Conservation (phyloP, 2,113 vertebrate genomes). For the Dasyprocta punctata region DNA sequence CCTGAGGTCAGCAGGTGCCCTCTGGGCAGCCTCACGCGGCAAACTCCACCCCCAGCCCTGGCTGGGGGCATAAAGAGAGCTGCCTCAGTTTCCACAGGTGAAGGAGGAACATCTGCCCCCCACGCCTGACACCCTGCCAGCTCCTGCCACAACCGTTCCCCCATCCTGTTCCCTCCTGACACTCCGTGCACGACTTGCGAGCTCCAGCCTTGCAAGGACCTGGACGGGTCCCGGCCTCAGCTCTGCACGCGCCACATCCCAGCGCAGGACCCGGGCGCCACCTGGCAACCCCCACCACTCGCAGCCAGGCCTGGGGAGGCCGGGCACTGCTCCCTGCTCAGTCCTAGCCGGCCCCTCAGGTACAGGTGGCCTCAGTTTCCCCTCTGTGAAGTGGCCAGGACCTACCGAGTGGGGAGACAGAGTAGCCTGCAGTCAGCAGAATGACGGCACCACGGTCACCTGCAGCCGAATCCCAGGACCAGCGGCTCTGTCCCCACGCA, state of each 20-base stretch:
- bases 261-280: rapidly evolving
- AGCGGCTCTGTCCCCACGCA: not conserved
- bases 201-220: not conserved
- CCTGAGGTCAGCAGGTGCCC: too few species aligned
- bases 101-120: not conserved
- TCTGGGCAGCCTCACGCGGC: not conserved
- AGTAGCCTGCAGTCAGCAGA: not conserved
- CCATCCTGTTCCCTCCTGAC: not conserved
- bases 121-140: not conserved
- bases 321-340: rapidly evolving
- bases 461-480: rapidly evolving
- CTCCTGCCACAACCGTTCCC: not conserved
- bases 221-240: not conserved
- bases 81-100: not conserved
- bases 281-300: not conserved
- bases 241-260: rapidly evolving
- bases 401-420: not conserved
- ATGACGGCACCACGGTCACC: not conserved
- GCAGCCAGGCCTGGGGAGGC: rapidly evolving
- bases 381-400: not conserved
- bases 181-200: rapidly evolving
- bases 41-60: not conserved
- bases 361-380: not conserved
- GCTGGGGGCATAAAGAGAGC: not conserved
- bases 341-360: not conserved